Base-by-base conservation (phyloP, 2,888 invertebrate genomes). In the Volucella zonaria region DNA sequence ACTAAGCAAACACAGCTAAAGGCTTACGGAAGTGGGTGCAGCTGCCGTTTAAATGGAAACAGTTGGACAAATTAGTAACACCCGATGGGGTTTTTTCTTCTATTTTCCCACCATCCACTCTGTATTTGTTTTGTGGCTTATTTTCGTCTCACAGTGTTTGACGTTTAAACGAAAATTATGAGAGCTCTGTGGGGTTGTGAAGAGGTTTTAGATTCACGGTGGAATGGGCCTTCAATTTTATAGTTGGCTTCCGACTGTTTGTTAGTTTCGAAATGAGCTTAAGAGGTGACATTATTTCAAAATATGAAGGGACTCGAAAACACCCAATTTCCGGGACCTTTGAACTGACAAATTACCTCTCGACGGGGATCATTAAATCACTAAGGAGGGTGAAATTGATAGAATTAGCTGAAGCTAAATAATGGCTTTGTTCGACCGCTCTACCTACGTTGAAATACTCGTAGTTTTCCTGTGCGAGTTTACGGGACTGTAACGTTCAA, bases 61-160 rank as follows among this genome's bases (percentile, higher is more conserved):
- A 75, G 74, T 83, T 76, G 80, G 71, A 71, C 83, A 83, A 83
- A 83, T 83, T 80, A 80, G 83, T 80, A 49, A 70, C 54, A 83
- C 74, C 58, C 74, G 70, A 75, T 68, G 67, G 56, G 73, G 68
- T 76, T 31, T 76, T 31, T 31, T 31, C 31, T 79, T 75, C 68
- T 49, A 64, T 64, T 64, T 66, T 14, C 23, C 42, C 40, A 56
- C 68, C 51, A 1, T 51, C 14, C n/a, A 3, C 14, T 10, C n/a
- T 59, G 31, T 67, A 12, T 52, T 42, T 51, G 18, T 23, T 43
- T 52, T 45, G 12, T 45, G 45, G 6, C 12, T 45, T 12, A 12
- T 45, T 11, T 45, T 45, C n/a, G 3, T 11, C n/a, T 45, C 12
- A 11, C 11, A 45, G 45, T 45, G 45, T 11, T n/a, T 45, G 45